Percentiles rank a stretch among this genome's conserved stretches.
Evolutionary conservation across 2,797 vertebrate species (phyloP).

Genomic region (Apogon hyalosoma): DNA sequence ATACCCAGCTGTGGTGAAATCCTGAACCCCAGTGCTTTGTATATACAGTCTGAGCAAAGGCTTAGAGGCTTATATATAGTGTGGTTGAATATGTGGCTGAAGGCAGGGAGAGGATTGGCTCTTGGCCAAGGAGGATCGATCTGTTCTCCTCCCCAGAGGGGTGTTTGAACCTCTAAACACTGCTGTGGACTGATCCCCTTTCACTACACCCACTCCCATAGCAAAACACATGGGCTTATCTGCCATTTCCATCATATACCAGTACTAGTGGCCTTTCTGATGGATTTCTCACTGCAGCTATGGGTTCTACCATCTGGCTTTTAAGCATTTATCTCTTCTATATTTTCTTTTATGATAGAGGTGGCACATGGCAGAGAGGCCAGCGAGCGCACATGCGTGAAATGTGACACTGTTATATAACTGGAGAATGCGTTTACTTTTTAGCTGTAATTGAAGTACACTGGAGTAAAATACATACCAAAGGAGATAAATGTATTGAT

Average conservation of each 20-base stretch:
- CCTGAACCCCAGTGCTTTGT: conserved; percentile 27
- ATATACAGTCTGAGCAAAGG: conserved; percentile 31
- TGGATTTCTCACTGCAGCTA: conserved; percentile 60
- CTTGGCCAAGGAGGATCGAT: conserved; percentile 75
- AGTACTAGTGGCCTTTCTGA: conserved; percentile 53
- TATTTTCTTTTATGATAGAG: conserved; percentile 23
- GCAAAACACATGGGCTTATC: conserved; percentile 70
- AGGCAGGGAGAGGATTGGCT: conserved; percentile 66
- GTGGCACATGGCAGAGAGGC: conserved; percentile 7
- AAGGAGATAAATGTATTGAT: neutral
- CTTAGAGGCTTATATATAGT: conserved; percentile 50
- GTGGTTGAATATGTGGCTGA: conserved; percentile 63
- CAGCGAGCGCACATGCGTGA: neutral
- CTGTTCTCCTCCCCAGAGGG: conserved; percentile 74
- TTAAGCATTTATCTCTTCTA: conserved; percentile 29
- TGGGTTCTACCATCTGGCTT: conserved; percentile 37
- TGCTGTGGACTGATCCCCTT: conserved; percentile 79
- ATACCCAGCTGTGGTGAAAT: conserved; percentile 22
- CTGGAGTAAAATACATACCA: neutral
- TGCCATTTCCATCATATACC: conserved; percentile 67
- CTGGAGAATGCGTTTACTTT: neutral
- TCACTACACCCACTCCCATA: conserved; percentile 70
- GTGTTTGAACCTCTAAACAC: conserved; percentile 80
- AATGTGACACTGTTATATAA: neutral
- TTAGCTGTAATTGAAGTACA: neutral